These are phyloP conservation scores for Uria aalge DNA, from an alignment of 2,113 vertebrate species.

Conservation along the genomic window DNA sequence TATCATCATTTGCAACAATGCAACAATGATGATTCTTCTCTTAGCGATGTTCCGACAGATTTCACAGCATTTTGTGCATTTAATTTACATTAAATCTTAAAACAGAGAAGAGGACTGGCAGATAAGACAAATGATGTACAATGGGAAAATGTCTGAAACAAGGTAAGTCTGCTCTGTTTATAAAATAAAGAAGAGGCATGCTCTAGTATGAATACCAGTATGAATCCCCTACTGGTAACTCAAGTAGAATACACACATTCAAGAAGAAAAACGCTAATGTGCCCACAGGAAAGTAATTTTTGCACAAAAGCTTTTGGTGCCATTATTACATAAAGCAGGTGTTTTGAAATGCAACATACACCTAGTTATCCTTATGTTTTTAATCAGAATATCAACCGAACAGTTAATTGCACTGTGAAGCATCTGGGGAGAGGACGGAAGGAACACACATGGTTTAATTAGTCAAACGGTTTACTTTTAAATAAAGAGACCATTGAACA, in stretches of 20 bases:
- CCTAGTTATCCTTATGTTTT: neutral
- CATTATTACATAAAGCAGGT: neutral
- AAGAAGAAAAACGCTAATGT: neutral
- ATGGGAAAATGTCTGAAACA: neutral
- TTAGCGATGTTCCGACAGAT: neutral
- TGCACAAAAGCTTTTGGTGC: neutral
- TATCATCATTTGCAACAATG: neutral
- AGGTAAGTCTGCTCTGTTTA: neutral
- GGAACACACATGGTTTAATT: neutral
- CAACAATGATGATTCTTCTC: neutral
- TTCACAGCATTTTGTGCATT: neutral
- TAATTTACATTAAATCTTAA: neutral
- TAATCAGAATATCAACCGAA: neutral
- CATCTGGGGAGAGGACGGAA: neutral
- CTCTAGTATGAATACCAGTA: neutral
- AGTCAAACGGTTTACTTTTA: neutral
- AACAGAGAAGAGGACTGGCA: neutral
- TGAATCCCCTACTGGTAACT: neutral
- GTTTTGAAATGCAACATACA: neutral
- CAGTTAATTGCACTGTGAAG: neutral
- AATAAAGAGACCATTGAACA: neutral
- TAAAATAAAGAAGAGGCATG: neutral
- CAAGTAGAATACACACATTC: neutral
- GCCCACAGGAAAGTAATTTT: neutral
- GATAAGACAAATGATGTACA: neutral